Evolutionary conservation across 2,797 vertebrate species (phyloP).

Genomic region (Tokudaia tokunoshimensis): DNA sequence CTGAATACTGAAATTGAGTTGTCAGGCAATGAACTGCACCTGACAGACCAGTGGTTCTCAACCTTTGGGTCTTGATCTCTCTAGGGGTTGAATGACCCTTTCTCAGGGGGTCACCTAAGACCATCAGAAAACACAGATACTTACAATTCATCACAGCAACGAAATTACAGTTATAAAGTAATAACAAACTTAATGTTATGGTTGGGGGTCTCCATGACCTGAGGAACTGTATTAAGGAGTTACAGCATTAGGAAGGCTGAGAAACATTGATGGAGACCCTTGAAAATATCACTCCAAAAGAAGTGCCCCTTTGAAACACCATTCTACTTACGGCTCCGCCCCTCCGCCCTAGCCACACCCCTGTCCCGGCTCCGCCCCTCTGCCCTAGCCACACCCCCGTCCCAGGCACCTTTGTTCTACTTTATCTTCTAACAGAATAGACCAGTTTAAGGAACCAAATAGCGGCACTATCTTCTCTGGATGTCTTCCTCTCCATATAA

Average conservation of each 20-base stretch:
- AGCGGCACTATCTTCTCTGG: neutral
- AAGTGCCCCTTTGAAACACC: neutral
- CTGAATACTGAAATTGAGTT: neutral
- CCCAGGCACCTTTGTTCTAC: neutral
- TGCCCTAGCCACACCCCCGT: rapidly evolving
- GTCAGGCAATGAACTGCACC: neutral
- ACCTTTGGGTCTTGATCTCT: neutral
- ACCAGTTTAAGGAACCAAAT: neutral
- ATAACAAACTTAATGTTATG: neutral
- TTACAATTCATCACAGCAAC: neutral
- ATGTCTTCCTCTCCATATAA: neutral
- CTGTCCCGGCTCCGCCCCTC: too few relatives aligned
- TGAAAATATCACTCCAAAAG: neutral
- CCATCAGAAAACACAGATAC: neutral
- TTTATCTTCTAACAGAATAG: neutral
- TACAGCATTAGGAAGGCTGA: neutral
- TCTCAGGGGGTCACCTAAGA: neutral
- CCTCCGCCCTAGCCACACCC: too few relatives aligned
- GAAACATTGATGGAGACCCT: neutral
- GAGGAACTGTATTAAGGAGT: neutral
- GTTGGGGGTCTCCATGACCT: neutral
- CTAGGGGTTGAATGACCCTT: neutral
- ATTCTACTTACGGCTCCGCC: neutral
- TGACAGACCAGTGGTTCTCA: neutral
- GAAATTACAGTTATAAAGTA: neutral